Conservation (phyloP, 2,113 vertebrate genomes). For the Mesitornis unicolor region DNA sequence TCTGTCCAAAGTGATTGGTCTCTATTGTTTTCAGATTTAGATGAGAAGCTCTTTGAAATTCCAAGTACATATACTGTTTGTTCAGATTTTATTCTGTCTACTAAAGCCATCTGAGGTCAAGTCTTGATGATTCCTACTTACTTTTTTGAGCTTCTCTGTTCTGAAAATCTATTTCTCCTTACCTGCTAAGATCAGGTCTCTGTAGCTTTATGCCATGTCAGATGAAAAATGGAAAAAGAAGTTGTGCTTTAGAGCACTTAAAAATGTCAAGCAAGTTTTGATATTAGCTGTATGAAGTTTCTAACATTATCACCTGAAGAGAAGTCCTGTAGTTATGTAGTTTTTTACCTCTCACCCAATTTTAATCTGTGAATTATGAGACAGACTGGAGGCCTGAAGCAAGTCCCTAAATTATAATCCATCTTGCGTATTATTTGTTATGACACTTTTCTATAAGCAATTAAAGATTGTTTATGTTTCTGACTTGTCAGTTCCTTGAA, state of each 20-base stretch:
- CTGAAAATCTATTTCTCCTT: background rate
- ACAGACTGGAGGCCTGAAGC: background rate
- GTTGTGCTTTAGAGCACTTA: background rate
- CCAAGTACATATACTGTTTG: background rate
- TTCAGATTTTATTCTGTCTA: background rate
- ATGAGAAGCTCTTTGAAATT: background rate
- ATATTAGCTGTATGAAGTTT: background rate
- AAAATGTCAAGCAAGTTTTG: background rate
- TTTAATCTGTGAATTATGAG: background rate
- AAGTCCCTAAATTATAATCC: background rate
- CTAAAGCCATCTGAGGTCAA: background rate
- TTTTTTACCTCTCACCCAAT: background rate
- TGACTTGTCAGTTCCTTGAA: background rate
- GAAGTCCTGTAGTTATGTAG: background rate
- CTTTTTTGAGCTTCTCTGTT: background rate
- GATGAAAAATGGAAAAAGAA: background rate
- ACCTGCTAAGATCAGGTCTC: background rate
- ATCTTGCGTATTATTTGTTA: background rate
- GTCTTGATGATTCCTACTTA: background rate
- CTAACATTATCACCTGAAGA: background rate
- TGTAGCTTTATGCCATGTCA: background rate
- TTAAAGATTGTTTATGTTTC: constrained; percentile 11
- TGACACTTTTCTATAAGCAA: background rate
- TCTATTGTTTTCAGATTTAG: background rate
- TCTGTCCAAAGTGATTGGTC: background rate